Conservation (phyloP, 2,888 invertebrate species). For the Dysmachus trigonus region DNA sequence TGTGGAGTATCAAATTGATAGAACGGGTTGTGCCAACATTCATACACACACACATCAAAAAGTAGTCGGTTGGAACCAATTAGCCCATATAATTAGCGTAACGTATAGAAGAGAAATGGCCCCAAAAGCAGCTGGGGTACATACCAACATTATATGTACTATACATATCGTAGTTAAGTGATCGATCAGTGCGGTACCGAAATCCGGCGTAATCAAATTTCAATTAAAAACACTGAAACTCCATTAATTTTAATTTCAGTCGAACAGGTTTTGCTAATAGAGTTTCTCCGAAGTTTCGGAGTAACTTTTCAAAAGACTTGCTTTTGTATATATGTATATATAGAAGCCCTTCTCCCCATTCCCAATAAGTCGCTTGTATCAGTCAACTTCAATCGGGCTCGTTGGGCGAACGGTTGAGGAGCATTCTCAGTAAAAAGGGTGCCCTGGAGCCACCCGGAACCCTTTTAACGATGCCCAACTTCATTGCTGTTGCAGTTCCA, state of each 20-base stretch:
- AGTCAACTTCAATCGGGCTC: conserved; percentile 7
- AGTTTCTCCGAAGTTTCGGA: conserved; percentile 45
- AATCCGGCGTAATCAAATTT: conserved; percentile 42
- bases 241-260: conserved; percentile 48
- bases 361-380: conserved; percentile 36
- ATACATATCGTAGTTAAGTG: neutral
- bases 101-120: neutral
- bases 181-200: conserved; percentile 14
- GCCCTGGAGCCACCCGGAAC: neutral
- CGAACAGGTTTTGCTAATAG: conserved; percentile 48
- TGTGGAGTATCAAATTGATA: neutral
- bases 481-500: conserved; percentile 32
- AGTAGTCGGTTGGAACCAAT: neutral
- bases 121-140: neutral
- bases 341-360: no score
- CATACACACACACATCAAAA: neutral
- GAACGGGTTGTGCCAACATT: neutral
- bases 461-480: neutral
- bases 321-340: conserved; percentile 41
- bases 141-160: neutral
- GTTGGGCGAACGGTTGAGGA: neutral
- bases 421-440: neutral
- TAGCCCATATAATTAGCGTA: conserved; percentile 15
- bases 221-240: conserved; percentile 49
- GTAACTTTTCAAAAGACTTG: conserved; percentile 46